phyloP scores from a whole-genome alignment of 2,888 invertebrate genomes.

The Ashinkailepas kermadecensis region DNA sequence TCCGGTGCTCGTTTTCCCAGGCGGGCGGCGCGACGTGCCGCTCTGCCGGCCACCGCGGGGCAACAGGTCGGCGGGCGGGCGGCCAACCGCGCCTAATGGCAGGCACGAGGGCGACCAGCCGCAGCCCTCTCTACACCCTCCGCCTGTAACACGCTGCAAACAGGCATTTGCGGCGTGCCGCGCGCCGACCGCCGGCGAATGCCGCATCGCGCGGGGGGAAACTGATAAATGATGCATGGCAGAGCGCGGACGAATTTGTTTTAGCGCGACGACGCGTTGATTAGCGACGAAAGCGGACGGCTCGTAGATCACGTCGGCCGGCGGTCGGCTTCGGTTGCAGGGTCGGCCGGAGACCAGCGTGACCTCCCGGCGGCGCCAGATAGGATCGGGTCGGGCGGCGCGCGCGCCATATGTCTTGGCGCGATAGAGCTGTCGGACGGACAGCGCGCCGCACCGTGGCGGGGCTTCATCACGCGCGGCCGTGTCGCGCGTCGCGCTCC shows the following conservation, averaged over 20 bases:
- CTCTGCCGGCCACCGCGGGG: neutral
- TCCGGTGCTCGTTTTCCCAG: neutral
- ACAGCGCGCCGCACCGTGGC: neutral
- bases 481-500: neutral
- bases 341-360: neutral
- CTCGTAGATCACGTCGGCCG: neutral
- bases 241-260: neutral
- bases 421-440: neutral
- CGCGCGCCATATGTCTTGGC: neutral
- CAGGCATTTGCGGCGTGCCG: neutral
- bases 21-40: neutral
- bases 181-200: neutral
- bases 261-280: neutral
- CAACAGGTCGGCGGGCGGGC: neutral
- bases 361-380: neutral
- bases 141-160: neutral
- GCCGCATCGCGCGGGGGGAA: neutral
- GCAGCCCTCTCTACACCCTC: neutral
- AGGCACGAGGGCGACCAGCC: neutral
- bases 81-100: neutral
- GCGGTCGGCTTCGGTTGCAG: slow-evolving; percentile 8
- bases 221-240: slow-evolving; percentile 6
- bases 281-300: neutral
- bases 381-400: neutral
- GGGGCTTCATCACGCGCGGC: neutral